phyloP scores from a whole-genome alignment of 2,797 vertebrate genomes.

The Alfaro cultratus region DNA sequence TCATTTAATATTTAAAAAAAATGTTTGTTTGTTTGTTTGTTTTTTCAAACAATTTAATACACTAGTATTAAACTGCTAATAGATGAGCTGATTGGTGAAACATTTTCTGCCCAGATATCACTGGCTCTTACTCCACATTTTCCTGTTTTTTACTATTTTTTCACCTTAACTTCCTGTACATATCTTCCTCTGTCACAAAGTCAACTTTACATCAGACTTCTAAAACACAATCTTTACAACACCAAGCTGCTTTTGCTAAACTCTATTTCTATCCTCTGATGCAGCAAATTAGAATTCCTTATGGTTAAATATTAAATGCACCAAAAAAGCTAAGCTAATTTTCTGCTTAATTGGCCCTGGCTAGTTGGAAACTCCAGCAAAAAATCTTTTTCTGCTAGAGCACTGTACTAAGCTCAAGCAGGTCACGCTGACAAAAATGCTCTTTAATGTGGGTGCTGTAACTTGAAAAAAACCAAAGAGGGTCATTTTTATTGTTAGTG shows the following conservation, averaged over 20 bases:
- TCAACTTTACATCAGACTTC: not conserved
- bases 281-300: not conserved
- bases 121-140: constrained; percentile 35
- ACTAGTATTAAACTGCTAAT: too few species aligned
- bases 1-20: not conserved
- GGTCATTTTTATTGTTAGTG: not conserved
- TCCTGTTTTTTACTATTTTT: constrained; percentile 20
- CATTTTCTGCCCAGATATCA: constrained; percentile 60
- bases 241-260: not conserved
- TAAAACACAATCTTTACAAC: not conserved
- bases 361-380: too few species aligned
- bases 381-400: not conserved
- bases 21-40: not conserved
- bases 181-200: not conserved
- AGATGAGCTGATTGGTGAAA: constrained; percentile 26
- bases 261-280: not conserved
- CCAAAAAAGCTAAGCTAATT: not conserved
- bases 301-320: not conserved
- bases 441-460: not conserved
- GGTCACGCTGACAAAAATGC: not conserved
- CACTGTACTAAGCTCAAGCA: not conserved
- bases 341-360: not conserved
- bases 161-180: not conserved
- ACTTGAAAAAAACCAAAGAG: not conserved
- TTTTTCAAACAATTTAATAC: too few species aligned